phyloP scores from a whole-genome alignment of 2,797 vertebrate species.

The Sebastes oblongus region DNA sequence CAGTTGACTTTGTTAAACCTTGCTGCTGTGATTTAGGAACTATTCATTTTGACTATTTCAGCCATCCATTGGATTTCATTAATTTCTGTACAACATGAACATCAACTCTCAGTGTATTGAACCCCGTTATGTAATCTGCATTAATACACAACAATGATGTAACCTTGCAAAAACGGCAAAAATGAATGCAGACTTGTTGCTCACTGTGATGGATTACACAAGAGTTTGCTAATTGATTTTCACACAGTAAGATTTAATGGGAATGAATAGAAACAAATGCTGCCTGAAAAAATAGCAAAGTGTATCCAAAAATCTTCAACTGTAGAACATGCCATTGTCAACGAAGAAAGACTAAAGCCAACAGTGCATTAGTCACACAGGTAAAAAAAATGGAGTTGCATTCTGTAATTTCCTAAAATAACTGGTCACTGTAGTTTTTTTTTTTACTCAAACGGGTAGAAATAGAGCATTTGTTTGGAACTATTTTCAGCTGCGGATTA shows the following conservation, averaged over 20 bases:
- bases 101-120: no score
- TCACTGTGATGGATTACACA: not conserved
- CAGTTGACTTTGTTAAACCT: not conserved
- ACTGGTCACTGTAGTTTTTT: no score
- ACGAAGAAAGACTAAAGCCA: no score
- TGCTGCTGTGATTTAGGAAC: not conserved
- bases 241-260: not conserved
- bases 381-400: no score
- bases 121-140: not conserved
- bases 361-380: no score
- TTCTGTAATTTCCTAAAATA: no score
- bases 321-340: not conserved
- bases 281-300: not conserved
- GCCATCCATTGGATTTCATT: not conserved
- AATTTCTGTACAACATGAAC: not conserved
- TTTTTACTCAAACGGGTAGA: no score
- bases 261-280: not conserved
- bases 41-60: not conserved
- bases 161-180: not conserved
- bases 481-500: no score
- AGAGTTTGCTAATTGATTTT: not conserved
- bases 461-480: no score
- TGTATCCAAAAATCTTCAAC: not conserved
- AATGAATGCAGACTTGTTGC: not conserved
- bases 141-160: not conserved